phyloP scores from a whole-genome alignment of 2,797 vertebrate genomes.

The Notoglanidium macrostoma region DNA sequence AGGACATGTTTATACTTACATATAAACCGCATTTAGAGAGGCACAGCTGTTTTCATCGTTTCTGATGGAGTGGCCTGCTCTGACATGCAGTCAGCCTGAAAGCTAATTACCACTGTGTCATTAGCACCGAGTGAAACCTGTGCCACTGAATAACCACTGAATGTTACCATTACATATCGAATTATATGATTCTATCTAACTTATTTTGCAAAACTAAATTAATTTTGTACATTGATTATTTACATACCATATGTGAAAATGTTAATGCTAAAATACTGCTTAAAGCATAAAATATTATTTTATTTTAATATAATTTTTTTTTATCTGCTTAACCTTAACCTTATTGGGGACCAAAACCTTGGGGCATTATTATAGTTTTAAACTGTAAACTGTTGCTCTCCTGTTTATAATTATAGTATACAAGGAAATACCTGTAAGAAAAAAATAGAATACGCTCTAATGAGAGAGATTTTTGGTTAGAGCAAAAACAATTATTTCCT shows the following conservation, averaged over 20 bases:
- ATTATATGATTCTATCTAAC: background rate
- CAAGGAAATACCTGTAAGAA: background rate
- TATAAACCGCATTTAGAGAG: background rate
- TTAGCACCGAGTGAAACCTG: background rate
- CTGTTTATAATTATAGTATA: background rate
- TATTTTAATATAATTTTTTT: too few species aligned
- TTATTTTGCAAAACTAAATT: background rate
- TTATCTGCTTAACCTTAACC: background rate
- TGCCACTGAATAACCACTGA: background rate
- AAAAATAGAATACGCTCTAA: background rate
- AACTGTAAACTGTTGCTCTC: background rate
- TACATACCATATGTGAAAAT: background rate
- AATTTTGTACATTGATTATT: background rate
- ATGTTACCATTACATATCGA: background rate
- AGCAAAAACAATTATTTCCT: background rate
- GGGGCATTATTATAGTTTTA: background rate
- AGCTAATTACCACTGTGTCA: background rate
- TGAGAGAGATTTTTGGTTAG: background rate
- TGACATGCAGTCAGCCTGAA: background rate
- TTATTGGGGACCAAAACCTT: too few species aligned
- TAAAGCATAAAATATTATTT: background rate
- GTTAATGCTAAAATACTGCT: background rate
- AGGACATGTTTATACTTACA: constrained; percentile 33
- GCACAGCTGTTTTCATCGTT: background rate
- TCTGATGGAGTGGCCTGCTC: background rate